Percentiles rank a stretch among this genome's conserved stretches.
These are phyloP conservation scores for Odontamblyopus lacepedii DNA, from an alignment of 2,797 vertebrate genomes.

Conservation along the genomic window DNA sequence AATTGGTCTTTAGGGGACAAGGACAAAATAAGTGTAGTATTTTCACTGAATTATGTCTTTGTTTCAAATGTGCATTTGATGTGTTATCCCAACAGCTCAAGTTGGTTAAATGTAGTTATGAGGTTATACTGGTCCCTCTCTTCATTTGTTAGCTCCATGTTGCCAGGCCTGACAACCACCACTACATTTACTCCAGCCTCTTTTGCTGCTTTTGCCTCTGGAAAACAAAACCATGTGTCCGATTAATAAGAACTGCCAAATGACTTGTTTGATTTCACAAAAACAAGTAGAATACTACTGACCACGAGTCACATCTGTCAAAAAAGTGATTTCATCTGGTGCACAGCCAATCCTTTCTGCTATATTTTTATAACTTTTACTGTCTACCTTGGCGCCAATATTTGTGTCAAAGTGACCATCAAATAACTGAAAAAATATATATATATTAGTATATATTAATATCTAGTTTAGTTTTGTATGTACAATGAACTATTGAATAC, in stretches of 20 bases:
- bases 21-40: constrained; percentile 19
- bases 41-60: constrained; percentile 9
- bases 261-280: neutral
- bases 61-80: constrained; percentile 43
- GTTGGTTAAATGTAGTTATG: constrained; percentile 88
- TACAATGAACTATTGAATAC: constrained; percentile 7
- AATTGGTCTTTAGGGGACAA: neutral
- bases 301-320: constrained; percentile 90
- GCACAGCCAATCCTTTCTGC: constrained; percentile 86
- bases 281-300: neutral
- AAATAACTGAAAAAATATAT: constrained; percentile 80
- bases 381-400: constrained; percentile 90
- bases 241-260: neutral
- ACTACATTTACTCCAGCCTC: constrained; percentile 87
- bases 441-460: too few species aligned
- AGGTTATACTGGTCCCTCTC: constrained; percentile 87
- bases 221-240: constrained; percentile 17
- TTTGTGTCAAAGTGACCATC: constrained; percentile 96
- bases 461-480: too few species aligned
- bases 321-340: constrained; percentile 90
- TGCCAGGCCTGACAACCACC: constrained; percentile 90
- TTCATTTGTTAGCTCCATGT: constrained; percentile 90
- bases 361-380: constrained; percentile 93
- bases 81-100: constrained; percentile 75
- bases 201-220: constrained; percentile 94